Evolutionary conservation across 2,888 invertebrate species (phyloP).

Genomic region (Parochlus steinenii): DNA sequence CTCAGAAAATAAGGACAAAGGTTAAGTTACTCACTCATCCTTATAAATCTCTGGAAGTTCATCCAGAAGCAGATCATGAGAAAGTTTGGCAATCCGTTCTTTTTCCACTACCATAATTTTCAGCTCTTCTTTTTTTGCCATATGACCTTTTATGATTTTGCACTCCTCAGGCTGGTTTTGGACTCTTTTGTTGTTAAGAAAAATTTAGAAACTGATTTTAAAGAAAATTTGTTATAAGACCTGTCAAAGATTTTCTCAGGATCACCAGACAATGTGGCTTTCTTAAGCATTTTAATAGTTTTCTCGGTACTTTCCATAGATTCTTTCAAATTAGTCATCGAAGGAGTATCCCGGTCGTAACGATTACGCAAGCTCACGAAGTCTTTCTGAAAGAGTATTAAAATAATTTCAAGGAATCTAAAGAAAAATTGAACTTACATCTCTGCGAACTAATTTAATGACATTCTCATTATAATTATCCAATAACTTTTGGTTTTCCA

Average conservation of each 20-base stretch:
- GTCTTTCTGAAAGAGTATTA: conserved; percentile 14
- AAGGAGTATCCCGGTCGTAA: conserved; percentile 26
- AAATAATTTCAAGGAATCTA: neutral
- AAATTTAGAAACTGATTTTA: conserved; percentile 1
- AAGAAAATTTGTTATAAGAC: conserved; percentile 15
- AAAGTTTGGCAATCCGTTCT: neutral
- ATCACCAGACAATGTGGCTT: conserved; percentile 24
- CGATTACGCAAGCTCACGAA: conserved; percentile 19
- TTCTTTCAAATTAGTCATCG: conserved; percentile 23
- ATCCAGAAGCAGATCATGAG: conserved; percentile 1
- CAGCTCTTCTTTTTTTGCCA: conserved; percentile 23
- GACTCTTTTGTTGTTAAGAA: neutral
- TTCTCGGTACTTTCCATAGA: conserved; percentile 23
- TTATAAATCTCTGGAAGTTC: conserved; percentile 1
- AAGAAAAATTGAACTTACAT: conserved; percentile 13
- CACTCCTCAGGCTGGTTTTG: neutral
- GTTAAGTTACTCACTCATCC: conserved; percentile 6
- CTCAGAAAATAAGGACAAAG: neutral
- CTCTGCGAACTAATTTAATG: conserved; percentile 15
- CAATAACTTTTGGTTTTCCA: neutral
- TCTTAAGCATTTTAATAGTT: conserved; percentile 25
- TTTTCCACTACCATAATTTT: conserved; percentile 21
- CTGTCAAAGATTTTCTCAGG: conserved; percentile 25
- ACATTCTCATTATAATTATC: conserved; percentile 13
- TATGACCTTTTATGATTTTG: conserved; percentile 16